Percentiles rank a stretch among this genome's conserved stretches.
Evolutionary conservation across 2,888 invertebrate genomes (phyloP).

Genomic region (Oxystoma pomonae): DNA sequence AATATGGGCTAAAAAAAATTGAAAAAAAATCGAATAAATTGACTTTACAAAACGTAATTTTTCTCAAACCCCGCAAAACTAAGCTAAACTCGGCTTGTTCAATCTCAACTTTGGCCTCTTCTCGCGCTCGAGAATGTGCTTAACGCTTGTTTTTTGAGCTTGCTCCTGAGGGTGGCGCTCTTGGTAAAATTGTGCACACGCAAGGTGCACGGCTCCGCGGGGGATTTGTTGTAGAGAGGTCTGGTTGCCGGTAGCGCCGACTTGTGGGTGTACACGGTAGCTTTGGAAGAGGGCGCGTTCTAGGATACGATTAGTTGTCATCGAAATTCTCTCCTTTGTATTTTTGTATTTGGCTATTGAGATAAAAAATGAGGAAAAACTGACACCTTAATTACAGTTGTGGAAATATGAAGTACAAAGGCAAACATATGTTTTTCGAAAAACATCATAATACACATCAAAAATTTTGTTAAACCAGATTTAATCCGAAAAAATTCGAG

Average conservation of each 20-base stretch:
- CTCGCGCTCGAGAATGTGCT: conserved; percentile 37
- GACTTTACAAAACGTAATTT: too few species aligned
- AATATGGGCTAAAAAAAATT: too few species aligned
- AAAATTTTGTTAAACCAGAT: too few species aligned
- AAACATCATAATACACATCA: too few species aligned
- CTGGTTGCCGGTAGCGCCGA: conserved; percentile 28
- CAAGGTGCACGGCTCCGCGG: conserved; percentile 36
- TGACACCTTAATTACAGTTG: too few species aligned
- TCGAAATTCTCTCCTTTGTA: conserved; percentile 30
- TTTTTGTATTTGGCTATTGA: conserved; percentile 43
- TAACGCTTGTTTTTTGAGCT: conserved; percentile 38
- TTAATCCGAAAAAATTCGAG: too few species aligned
- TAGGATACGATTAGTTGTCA: conserved; percentile 44
- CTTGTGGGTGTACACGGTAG: conserved; percentile 37
- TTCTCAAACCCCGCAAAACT: too few species aligned
- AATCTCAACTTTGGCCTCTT: conserved; percentile 42
- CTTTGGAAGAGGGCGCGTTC: conserved; percentile 33
- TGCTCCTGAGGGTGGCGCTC: conserved; percentile 30
- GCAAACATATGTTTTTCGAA: too few species aligned
- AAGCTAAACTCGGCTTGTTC: conserved; percentile 15
- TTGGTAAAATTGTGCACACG: conserved; percentile 43
- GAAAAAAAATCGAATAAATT: too few species aligned
- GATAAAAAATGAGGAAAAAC: too few species aligned
- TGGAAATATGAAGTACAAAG: too few species aligned
- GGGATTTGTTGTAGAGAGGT: conserved; percentile 21